These are phyloP conservation scores for Hucho hucho DNA, from an alignment of 2,113 vertebrate species.

Conservation along the genomic window DNA sequence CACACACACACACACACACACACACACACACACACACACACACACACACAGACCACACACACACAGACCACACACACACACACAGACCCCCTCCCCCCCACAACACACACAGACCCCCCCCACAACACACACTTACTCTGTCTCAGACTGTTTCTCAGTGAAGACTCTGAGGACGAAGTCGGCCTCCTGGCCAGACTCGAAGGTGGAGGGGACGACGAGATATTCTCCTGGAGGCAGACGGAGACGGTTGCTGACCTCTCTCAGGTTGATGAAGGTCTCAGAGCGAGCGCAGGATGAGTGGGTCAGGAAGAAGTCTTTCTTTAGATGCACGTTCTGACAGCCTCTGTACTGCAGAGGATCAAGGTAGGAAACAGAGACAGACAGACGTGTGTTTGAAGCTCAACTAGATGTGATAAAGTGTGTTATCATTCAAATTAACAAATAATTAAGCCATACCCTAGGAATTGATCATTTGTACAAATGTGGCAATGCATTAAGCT, in stretches of 20 bases:
- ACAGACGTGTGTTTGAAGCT: too few species aligned
- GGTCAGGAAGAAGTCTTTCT: constrained; percentile 89
- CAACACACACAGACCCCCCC: too few species aligned
- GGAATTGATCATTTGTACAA: not conserved
- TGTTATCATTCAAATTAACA: too few species aligned
- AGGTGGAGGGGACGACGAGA: constrained; percentile 90
- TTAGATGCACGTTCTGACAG: constrained; percentile 84
- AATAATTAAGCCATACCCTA: too few species aligned
- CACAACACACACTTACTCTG: constrained; percentile 74
- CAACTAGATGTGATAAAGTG: too few species aligned
- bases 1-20: too few species aligned
- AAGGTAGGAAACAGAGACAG: too few species aligned
- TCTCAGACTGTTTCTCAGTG: constrained; percentile 91
- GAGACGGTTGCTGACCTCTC: constrained; percentile 89
- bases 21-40: too few species aligned
- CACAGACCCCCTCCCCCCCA: too few species aligned
- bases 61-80: too few species aligned
- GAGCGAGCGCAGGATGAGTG: constrained; percentile 87
- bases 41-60: too few species aligned
- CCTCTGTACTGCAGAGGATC: constrained; percentile 76
- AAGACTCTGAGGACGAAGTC: constrained; percentile 93
- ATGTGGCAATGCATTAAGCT: too few species aligned
- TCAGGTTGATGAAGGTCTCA: constrained; percentile 87
- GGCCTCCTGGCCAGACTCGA: constrained; percentile 81
- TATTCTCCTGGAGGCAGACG: constrained; percentile 89